Evolutionary conservation across 2,113 vertebrate genomes (phyloP).

Genomic region (Gadus macrocephalus): DNA sequence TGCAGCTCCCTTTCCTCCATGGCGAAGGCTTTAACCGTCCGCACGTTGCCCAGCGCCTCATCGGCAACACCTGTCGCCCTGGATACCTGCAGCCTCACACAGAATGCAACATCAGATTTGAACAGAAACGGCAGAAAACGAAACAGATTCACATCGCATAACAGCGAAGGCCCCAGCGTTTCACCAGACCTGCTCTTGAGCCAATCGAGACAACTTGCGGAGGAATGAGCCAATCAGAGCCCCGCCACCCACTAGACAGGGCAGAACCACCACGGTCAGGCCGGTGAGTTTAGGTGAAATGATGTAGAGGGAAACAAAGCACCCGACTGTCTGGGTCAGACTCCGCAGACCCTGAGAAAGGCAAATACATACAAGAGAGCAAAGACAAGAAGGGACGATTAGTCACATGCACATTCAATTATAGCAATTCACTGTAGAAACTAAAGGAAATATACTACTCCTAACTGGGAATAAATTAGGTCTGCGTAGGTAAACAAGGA

Average conservation of each 20-base stretch:
- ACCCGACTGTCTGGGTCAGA: slow-evolving; percentile 83
- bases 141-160: neutral
- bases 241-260: slow-evolving; percentile 78
- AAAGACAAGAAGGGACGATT: neutral
- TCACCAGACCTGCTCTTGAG: slow-evolving; percentile 86
- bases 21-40: slow-evolving; percentile 90
- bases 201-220: slow-evolving; percentile 81
- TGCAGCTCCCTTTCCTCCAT: slow-evolving; percentile 85
- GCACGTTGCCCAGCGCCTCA: slow-evolving; percentile 87
- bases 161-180: neutral
- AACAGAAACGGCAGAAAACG: neutral
- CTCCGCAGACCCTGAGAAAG: slow-evolving; percentile 82
- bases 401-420: neutral
- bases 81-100: slow-evolving; percentile 72
- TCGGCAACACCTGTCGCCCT: slow-evolving; percentile 87
- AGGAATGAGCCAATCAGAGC: slow-evolving; percentile 83
- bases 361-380: slow-evolving; percentile 17
- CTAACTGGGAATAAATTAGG: too few relatives aligned
- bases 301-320: slow-evolving; percentile 86
- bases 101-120: neutral
- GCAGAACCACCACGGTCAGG: slow-evolving; percentile 80
- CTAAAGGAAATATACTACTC: too few relatives aligned
- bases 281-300: slow-evolving; percentile 88
- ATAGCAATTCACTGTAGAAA: neutral
- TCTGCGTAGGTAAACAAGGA: too few relatives aligned